Evolutionary conservation across 2,888 invertebrate species (phyloP), one percentile per base, ranked within the genome.

Genomic region (Aphelenchoides bicaudatus): DNA sequence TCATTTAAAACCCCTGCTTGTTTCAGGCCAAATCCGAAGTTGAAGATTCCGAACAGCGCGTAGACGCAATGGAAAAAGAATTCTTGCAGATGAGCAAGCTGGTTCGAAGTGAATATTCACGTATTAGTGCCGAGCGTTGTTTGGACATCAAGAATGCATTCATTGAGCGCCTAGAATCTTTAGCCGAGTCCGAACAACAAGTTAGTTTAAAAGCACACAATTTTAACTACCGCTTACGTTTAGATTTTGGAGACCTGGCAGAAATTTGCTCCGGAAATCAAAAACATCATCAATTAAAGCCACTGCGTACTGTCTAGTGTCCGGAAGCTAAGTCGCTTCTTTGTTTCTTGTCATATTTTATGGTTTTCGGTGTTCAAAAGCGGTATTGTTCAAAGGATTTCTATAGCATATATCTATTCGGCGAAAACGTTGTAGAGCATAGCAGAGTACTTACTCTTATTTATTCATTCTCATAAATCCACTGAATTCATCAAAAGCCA

Each of bases 191-290:
- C 49, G 66, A 66, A 50, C 57, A 56, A 21, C 68, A 59, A 28
- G 66, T 61, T 23, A 25, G 37, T 63, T 30, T 13, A 29, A 49
- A 23, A n/a, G 19, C 19, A 4, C 10, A 0, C 3, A 25, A 8
- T n/a, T 30, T 16, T 27, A 10, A 5, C 19, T n/a, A 25, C 8
- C 58, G 61, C 27, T 61, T 56, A 21, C 43, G 79, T 80, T 65
- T 85, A 91, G 88, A 83, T 91, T 39, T 88, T 90, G 70, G 89
- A 90, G 80, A 88, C 88, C 81, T 93, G 94, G 96, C 93, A 96
- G 82, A 86, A 88, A 23, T 96, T 96, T 83, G 83, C 92, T 70
- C 94, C 94, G 0, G 91, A 92, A 81, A 93, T 93, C 29, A 65
- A 63, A 19, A 49, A 19, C n/a, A 59, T 37, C 30, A 19, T 39